Conservation (phyloP, 1,140 invertebrate genomes). For the Eumeta japonica region DNA sequence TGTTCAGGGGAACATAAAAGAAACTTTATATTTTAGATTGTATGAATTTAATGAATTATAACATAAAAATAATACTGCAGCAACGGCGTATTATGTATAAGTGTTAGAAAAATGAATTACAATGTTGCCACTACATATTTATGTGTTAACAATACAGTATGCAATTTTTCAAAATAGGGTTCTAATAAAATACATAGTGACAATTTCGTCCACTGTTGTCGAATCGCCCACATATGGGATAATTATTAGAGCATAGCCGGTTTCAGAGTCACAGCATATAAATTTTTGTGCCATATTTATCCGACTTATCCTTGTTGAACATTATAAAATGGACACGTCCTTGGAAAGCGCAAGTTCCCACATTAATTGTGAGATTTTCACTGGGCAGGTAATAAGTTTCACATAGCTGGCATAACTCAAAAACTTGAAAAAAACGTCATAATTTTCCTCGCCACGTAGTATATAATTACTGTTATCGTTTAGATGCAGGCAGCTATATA, state of each 20-base stretch:
- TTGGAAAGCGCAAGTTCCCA: conserved; percentile 39
- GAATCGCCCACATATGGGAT: no score
- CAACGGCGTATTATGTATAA: no score
- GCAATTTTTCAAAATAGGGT: conserved; percentile 12
- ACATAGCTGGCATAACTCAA: conserved; percentile 10
- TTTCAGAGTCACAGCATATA: conserved; percentile 29
- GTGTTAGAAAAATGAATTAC: no score
- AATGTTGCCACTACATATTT: no score
- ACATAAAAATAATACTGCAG: no score
- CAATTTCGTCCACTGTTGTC: conserved; percentile 16
- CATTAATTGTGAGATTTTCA: conserved; percentile 36
- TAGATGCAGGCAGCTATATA: conserved; percentile 11
- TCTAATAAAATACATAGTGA: conserved; percentile 17
- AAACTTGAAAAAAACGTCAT: conserved; percentile 14
- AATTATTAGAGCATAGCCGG: conserved; percentile 26
- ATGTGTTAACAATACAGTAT: no score
- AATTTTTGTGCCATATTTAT: conserved; percentile 38
- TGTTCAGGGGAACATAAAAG: no score
- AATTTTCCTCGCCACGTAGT: conserved; percentile 7
- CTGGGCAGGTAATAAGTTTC: conserved; percentile 18
- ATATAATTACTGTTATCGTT: conserved; percentile 10
- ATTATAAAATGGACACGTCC: conserved; percentile 37
- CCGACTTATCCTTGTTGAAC: conserved; percentile 40
- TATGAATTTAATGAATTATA: no score
- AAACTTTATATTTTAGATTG: no score